phyloP scores from a whole-genome alignment of 2,888 invertebrate species.

The Ischnura elegans region DNA sequence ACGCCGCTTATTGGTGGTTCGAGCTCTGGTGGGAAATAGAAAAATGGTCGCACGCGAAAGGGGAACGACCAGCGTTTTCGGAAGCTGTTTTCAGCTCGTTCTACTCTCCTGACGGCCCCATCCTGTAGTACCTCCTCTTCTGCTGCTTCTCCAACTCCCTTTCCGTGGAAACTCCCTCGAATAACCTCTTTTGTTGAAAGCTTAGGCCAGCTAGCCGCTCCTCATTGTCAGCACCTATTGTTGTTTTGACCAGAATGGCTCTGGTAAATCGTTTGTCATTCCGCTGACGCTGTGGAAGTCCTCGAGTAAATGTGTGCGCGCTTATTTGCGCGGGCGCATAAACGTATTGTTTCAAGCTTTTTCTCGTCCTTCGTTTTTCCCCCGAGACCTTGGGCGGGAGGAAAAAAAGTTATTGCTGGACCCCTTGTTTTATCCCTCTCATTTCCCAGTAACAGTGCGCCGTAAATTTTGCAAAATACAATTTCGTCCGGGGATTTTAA shows the following conservation, averaged over 20 bases:
- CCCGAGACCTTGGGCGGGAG: background rate
- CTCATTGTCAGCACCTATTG: slow-evolving; percentile 59
- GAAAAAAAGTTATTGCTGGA: background rate
- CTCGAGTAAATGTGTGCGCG: background rate
- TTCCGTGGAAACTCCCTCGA: background rate
- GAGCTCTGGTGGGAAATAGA: background rate
- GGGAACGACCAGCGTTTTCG: background rate
- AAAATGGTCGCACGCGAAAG: background rate
- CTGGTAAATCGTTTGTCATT: slow-evolving; percentile 55
- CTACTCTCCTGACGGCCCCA: background rate
- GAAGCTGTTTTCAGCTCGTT: slow-evolving; percentile 1
- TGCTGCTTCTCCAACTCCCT: background rate
- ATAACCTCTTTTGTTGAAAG: slow-evolving; percentile 49
- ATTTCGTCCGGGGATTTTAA: background rate
- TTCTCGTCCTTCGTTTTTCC: background rate
- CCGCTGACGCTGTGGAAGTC: background rate
- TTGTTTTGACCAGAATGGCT: slow-evolving; percentile 61
- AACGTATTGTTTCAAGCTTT: slow-evolving; percentile 43
- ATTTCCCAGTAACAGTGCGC: background rate
- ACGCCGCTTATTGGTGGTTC: background rate
- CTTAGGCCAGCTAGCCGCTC: slow-evolving; percentile 42
- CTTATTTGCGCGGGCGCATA: background rate
- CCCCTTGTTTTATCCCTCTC: background rate
- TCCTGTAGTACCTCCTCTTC: background rate
- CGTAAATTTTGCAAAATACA: background rate